Conservation (phyloP, 2,888 invertebrate genomes). For the Platerodrilus igneus region DNA sequence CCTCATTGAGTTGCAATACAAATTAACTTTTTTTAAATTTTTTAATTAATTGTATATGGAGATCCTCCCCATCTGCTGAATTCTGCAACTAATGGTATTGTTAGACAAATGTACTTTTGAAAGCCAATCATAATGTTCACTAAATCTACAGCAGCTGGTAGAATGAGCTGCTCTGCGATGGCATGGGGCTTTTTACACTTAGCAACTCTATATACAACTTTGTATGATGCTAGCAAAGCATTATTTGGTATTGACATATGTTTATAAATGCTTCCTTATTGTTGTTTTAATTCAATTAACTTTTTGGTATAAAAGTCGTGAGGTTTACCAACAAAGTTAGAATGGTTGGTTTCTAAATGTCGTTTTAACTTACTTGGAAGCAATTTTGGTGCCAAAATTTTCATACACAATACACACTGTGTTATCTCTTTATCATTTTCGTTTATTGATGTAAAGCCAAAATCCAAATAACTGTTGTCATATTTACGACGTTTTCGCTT, state of each 20-base stretch:
- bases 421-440: too few relatives aligned
- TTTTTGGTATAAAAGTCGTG: too few relatives aligned
- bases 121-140: conserved; percentile 29
- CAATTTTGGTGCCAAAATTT: too few relatives aligned
- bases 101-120: conserved; percentile 26
- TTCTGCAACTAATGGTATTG: conserved; percentile 26
- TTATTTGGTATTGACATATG: conserved; percentile 8
- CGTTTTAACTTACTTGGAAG: too few relatives aligned
- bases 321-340: too few relatives aligned
- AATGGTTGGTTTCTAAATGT: too few relatives aligned
- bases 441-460: too few relatives aligned
- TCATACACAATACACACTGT: too few relatives aligned
- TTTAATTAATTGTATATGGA: conserved; percentile 8
- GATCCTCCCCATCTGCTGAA: conserved; percentile 23
- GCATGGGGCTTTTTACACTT: conserved; percentile 30
- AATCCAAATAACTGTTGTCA: too few relatives aligned
- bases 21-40: conserved; percentile 11
- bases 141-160: conserved; percentile 31
- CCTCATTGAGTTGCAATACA: conserved; percentile 12
- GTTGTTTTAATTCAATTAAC: too few relatives aligned
- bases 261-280: conserved; percentile 3
- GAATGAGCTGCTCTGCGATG: conserved; percentile 29
- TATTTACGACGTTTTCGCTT: too few relatives aligned
- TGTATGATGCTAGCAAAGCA: conserved; percentile 20
- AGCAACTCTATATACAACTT: conserved; percentile 20